These are phyloP conservation scores for Argyrosomus japonicus DNA, from an alignment of 2,113 vertebrate species.

Conservation along the genomic window DNA sequence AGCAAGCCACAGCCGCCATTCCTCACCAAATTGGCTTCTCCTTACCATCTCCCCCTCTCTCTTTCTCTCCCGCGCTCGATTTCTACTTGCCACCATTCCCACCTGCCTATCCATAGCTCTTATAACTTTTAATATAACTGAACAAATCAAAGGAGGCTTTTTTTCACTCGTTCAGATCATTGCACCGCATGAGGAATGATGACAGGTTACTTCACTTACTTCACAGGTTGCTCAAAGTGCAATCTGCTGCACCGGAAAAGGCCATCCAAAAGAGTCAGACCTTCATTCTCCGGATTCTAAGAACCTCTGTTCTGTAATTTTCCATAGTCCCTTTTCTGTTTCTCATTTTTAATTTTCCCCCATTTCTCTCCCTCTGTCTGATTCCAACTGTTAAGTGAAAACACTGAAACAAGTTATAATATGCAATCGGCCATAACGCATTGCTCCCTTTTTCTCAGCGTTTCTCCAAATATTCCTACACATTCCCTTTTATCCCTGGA, in stretches of 20 bases:
- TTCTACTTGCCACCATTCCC: constrained; percentile 34
- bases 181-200: constrained; percentile 33
- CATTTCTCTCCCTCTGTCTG: not conserved
- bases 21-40: constrained; percentile 78
- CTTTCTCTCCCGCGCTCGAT: constrained; percentile 15
- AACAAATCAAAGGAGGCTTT: constrained; percentile 26
- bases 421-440: constrained; percentile 49
- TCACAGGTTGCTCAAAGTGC: constrained; percentile 31
- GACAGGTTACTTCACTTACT: constrained; percentile 44
- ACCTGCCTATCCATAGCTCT: constrained; percentile 53
- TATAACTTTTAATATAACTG: constrained; percentile 46
- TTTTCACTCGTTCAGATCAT: constrained; percentile 25
- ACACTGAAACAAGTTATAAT: constrained; percentile 50
- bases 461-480: constrained; percentile 59
- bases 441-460: constrained; percentile 19
- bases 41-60: constrained; percentile 54
- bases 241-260: constrained; percentile 12
- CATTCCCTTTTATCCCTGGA: constrained; percentile 71
- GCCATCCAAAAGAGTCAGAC: constrained; percentile 3
- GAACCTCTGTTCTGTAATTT: constrained; percentile 35
- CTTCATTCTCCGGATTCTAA: not conserved
- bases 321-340: constrained; percentile 38
- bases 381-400: constrained; percentile 59
- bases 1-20: constrained; percentile 86
- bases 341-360: constrained; percentile 26